Conservation (phyloP, 2,888 invertebrate species). For the Chrysolina haemoptera region DNA sequence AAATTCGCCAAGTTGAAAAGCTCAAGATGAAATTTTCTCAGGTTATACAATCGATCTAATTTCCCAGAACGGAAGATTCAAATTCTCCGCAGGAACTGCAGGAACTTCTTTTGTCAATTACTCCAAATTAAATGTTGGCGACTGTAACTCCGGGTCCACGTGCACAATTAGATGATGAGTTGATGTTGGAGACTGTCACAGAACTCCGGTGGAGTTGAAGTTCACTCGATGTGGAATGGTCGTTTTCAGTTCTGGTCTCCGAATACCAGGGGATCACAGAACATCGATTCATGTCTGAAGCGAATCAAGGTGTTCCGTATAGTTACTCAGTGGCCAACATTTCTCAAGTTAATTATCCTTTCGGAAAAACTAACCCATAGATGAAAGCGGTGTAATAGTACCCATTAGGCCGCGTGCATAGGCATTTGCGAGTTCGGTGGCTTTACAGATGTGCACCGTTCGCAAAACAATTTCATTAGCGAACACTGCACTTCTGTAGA, state of each 20-base stretch:
- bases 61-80: slow-evolving; percentile 44
- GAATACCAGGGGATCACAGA: too few species aligned
- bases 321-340: too few species aligned
- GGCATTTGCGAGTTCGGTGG: too few species aligned
- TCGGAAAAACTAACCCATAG: too few species aligned
- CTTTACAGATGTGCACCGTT: too few species aligned
- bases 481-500: too few species aligned
- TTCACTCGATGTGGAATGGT: background rate
- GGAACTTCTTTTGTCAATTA: slow-evolving; percentile 45
- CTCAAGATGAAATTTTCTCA: slow-evolving; percentile 52
- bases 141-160: slow-evolving; percentile 28
- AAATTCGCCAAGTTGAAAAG: slow-evolving; percentile 56
- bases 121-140: slow-evolving; percentile 38
- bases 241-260: background rate
- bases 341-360: too few species aligned
- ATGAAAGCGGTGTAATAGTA: too few species aligned
- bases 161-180: slow-evolving; percentile 40
- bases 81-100: slow-evolving; percentile 47
- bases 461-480: too few species aligned
- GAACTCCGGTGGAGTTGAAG: slow-evolving; percentile 6
- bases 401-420: too few species aligned
- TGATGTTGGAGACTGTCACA: slow-evolving; percentile 21
- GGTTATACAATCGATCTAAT: slow-evolving; percentile 52
- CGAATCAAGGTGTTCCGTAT: too few species aligned
- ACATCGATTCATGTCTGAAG: too few species aligned